These are phyloP conservation scores for Falco novaeseelandiae DNA, from an alignment of 2,797 vertebrate species.

Conservation along the genomic window DNA sequence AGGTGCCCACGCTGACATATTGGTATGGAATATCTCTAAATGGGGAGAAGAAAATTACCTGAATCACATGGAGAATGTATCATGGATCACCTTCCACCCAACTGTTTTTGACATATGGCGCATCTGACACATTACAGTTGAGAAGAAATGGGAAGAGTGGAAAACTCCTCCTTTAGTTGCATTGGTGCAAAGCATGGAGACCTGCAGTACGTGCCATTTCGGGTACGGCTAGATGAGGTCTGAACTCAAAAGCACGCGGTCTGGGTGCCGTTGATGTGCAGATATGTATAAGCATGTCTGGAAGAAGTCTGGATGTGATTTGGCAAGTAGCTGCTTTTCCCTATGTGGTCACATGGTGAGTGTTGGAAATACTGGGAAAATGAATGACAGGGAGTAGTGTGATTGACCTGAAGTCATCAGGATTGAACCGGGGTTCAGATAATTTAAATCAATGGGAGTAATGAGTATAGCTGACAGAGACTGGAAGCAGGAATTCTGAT, in stretches of 20 bases:
- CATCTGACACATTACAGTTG: not conserved
- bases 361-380: not conserved
- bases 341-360: too few species aligned
- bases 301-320: not conserved
- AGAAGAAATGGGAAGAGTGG: not conserved
- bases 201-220: accelerated
- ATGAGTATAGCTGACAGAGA: not conserved
- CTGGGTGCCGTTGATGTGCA: not conserved
- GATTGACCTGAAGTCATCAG: not conserved
- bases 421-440: not conserved
- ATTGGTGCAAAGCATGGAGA: not conserved
- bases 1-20: not conserved
- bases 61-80: not conserved
- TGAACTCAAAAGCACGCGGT: not conserved
- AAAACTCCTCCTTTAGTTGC: not conserved
- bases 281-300: not conserved
- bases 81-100: not conserved
- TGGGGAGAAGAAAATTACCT: not conserved
- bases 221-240: not conserved
- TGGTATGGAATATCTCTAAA: not conserved
- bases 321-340: not conserved
- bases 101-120: not conserved
- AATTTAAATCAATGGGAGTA: not conserved
- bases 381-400: not conserved
- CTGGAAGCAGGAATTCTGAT: not conserved